Percentiles rank a stretch among this genome's conserved stretches.
These are phyloP conservation scores for Drosophila testacea DNA, from an alignment of 2,888 invertebrate genomes.

Conservation along the genomic window DNA sequence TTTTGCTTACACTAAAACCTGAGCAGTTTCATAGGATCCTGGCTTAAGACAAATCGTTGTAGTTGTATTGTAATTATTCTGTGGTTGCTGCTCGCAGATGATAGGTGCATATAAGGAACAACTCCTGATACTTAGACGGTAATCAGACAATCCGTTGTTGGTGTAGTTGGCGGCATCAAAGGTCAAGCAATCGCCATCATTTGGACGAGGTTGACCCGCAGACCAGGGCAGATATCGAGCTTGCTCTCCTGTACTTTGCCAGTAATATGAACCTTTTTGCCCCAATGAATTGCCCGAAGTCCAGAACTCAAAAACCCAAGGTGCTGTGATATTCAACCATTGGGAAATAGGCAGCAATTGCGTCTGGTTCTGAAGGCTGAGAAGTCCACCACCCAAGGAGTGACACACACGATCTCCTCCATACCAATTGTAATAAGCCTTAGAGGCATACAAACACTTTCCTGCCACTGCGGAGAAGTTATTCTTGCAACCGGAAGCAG, in stretches of 20 bases:
- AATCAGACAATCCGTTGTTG: conserved; percentile 8
- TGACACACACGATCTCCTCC: conserved; percentile 64
- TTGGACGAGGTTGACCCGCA: conserved; percentile 26
- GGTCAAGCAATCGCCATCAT: conserved; percentile 22
- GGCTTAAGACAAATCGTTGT: too few relatives aligned
- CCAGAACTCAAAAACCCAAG: conserved; percentile 43
- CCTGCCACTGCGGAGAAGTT: conserved; percentile 33
- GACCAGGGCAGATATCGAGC: conserved; percentile 50
- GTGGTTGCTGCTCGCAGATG: not conserved
- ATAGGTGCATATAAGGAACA: not conserved
- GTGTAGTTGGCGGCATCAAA: conserved; percentile 3
- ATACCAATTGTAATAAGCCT: conserved; percentile 26
- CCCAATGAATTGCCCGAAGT: conserved; percentile 60
- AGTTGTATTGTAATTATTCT: too few relatives aligned
- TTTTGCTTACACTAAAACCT: too few relatives aligned
- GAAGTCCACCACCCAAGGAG: conserved; percentile 30
- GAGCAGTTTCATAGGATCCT: too few relatives aligned
- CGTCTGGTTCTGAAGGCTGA: conserved; percentile 48
- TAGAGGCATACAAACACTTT: too few relatives aligned
- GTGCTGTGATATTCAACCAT: conserved; percentile 26
- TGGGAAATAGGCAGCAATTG: conserved; percentile 37
- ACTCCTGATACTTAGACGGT: conserved; percentile 5
- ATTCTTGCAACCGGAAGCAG: conserved; percentile 15
- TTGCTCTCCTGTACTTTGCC: conserved; percentile 53
- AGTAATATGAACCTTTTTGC: conserved; percentile 36